Percentiles rank a stretch among this genome's conserved stretches.
These are phyloP conservation scores for Sorex fumeus DNA, from an alignment of 2,113 vertebrate species.

Conservation along the genomic window DNA sequence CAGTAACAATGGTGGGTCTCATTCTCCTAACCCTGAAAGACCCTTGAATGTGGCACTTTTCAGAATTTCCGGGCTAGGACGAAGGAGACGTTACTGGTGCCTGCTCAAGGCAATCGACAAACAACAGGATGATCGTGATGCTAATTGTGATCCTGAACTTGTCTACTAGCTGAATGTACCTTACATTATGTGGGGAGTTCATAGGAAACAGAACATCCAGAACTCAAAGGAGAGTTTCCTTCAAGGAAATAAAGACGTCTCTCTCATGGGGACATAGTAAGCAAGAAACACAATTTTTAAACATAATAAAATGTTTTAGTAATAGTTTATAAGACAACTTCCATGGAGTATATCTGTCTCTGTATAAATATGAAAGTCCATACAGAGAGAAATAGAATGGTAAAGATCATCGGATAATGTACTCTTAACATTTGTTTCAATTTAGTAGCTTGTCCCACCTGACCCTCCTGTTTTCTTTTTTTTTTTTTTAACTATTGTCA, in stretches of 20 bases:
- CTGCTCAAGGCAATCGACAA: too few species aligned
- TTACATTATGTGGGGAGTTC: not conserved
- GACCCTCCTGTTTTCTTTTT: not conserved
- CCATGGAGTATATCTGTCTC: not conserved
- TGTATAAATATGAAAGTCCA: not conserved
- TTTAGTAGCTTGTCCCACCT: not conserved
- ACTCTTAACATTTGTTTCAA: not conserved
- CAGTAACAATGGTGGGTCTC: too few species aligned
- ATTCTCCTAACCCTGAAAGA: too few species aligned
- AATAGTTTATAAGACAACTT: not conserved
- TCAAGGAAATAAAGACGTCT: not conserved
- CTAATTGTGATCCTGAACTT: too few species aligned
- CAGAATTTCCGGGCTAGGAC: too few species aligned
- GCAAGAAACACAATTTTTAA: slow-evolving; percentile 10
- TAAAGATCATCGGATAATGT: not conserved
- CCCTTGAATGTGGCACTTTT: too few species aligned
- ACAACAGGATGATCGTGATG: too few species aligned
- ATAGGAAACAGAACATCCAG: not conserved
- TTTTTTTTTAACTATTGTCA: not conserved
- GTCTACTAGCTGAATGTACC: not conserved
- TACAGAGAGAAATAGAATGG: not conserved
- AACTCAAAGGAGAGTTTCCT: slow-evolving; percentile 10
- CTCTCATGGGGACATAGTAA: not conserved
- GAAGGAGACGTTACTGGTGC: too few species aligned
- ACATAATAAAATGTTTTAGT: not conserved